Conservation (phyloP, 2,797 vertebrate species). For the Pipistrellus pipistrellus region DNA sequence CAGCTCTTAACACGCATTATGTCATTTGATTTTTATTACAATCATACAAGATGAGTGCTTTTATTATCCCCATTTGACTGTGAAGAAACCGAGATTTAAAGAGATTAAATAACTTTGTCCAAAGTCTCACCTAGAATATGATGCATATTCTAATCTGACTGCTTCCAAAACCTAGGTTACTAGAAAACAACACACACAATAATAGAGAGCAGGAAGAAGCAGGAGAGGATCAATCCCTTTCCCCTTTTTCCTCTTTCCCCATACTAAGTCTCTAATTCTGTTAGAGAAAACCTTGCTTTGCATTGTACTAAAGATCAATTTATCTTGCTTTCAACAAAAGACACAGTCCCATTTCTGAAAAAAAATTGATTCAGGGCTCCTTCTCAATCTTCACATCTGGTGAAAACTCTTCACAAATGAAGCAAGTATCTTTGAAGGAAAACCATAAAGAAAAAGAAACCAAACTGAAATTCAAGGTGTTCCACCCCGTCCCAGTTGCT, state of each 20-base stretch:
- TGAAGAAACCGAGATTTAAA: conserved; percentile 24
- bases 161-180: neutral
- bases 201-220: neutral
- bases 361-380: neutral
- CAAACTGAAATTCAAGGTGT: conserved; percentile 29
- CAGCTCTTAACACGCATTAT: neutral
- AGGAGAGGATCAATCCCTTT: neutral
- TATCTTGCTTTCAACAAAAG: conserved; percentile 49
- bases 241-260: neutral
- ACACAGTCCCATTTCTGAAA: conserved; percentile 44
- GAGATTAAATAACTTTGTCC: neutral
- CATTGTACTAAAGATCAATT: neutral
- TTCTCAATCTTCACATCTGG: conserved; percentile 42
- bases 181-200: neutral
- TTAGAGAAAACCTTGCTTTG: conserved; percentile 18
- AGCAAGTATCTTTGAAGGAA: conserved; percentile 57
- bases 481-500: no score
- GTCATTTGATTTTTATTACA: neutral
- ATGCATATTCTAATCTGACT: neutral
- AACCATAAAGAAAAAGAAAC: conserved; percentile 46
- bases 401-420: conserved; percentile 14
- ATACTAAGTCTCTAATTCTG: conserved; percentile 33
- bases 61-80: neutral
- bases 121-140: conserved; percentile 19
- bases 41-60: neutral